phyloP scores from a whole-genome alignment of 2,888 invertebrate genomes.

The Ophonus ardosiacus region DNA sequence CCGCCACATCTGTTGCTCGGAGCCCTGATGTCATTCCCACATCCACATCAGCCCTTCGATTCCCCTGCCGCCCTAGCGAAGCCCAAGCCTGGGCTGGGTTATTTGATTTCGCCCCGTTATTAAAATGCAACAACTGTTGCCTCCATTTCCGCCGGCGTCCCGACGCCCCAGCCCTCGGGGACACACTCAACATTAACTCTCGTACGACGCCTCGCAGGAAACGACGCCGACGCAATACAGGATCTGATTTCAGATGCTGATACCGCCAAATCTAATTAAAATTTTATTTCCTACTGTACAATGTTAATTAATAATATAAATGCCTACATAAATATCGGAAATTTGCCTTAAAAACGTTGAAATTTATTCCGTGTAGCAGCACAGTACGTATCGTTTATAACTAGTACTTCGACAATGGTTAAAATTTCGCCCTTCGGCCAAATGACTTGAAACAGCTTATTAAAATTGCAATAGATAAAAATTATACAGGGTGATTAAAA shows the following conservation, averaged over 20 bases:
- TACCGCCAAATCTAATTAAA: neutral
- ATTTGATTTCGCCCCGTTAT: slow-evolving; percentile 62
- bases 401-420: no score
- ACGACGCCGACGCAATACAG: slow-evolving; percentile 17
- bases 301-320: neutral
- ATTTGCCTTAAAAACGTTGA: neutral
- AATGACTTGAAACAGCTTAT: no score
- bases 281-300: neutral
- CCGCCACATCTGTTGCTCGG: slow-evolving; percentile 61
- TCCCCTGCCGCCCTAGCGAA: slow-evolving; percentile 10
- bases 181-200: slow-evolving; percentile 50
- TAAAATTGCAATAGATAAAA: no score
- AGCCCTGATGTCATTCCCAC: slow-evolving; percentile 59
- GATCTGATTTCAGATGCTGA: neutral
- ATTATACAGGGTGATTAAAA: no score
- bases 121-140: slow-evolving; percentile 64
- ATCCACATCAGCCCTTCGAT: slow-evolving; percentile 45
- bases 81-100: slow-evolving; percentile 19
- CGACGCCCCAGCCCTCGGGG: neutral
- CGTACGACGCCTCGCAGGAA: neutral
- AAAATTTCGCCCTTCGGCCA: no score
- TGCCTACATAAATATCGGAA: neutral
- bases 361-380: neutral
- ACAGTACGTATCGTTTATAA: no score
- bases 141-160: slow-evolving; percentile 51